Base-by-base conservation (phyloP, 1,140 invertebrate species). In the Drosophila prosaltans region DNA sequence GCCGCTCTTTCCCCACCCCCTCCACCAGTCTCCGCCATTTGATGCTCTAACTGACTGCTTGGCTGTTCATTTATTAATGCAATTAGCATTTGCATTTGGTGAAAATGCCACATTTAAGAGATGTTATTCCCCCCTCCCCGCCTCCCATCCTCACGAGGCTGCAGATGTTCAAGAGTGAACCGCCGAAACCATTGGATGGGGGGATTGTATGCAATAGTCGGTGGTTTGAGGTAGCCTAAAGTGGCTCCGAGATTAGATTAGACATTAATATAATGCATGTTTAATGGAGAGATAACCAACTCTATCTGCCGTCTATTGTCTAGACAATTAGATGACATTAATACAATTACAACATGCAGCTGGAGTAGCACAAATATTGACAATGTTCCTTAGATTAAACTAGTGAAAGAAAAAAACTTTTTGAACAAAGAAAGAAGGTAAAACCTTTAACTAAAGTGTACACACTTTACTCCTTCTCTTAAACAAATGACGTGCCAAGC, bases 11-110 rank as follows among this genome's bases (percentile, higher is more conserved):
- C 10, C 30, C 16, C 66, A 11, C 32, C 10, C 54, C 2, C 36
- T 3, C n/a, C 3, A 41, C 40, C 2, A 11, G 1, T 41, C 6
- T 30, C 28, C 2, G 2, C 28, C 4, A 45, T 16, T 16, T n/a
- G n/a, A 5, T 45, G 43, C 16, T 48, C 16, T 48, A 48, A 36
- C 32, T 36, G 45, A 21, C 16, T 48, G 16, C 21, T 51, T 51
- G 45, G 6, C 72, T 74, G 59, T 60, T 84, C 72, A 73, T 74
- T 90, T 89, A 89, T 89, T 89, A 89, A 89, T 89, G 84, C 85
- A 89, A 89, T 89, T 89, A 81, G 72, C 84, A 83, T 88, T 80
- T 84, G 79, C 75, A 83, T 81, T 64, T 61, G 72, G 36, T 69
- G 30, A 57, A 71, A 39, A 62, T 78, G 58, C 54, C 51, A 64